Evolutionary conservation across 2,113 vertebrate genomes (phyloP).

Genomic region (Chauna torquata): DNA sequence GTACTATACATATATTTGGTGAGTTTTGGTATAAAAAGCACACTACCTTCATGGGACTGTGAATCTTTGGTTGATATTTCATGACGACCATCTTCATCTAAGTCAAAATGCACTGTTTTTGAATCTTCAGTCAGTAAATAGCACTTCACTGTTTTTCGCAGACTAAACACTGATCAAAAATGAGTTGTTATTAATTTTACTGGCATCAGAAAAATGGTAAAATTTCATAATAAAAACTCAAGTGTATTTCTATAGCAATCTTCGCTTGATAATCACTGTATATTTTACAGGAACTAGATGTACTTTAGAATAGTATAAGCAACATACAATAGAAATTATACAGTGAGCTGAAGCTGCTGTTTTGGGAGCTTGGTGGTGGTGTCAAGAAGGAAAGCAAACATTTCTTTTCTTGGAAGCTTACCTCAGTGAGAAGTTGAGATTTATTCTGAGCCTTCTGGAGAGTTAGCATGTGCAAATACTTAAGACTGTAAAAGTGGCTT

Average conservation of each 20-base stretch:
- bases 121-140: constrained; percentile 62
- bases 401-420: neutral
- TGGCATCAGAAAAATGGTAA: neutral
- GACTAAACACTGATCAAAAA: neutral
- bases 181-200: neutral
- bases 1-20: neutral
- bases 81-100: constrained; percentile 51
- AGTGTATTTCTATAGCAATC: neutral
- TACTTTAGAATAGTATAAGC: neutral
- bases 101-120: constrained; percentile 64
- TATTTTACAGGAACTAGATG: neutral
- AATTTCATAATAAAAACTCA: neutral
- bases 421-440: neutral
- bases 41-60: neutral
- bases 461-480: neutral
- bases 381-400: neutral
- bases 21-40: neutral
- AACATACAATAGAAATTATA: neutral
- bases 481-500: neutral
- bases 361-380: neutral
- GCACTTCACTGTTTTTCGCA: constrained; percentile 37
- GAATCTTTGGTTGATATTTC: constrained; percentile 66
- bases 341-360: neutral
- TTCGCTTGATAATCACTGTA: neutral
- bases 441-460: neutral